Evolutionary conservation across 2,888 invertebrate species (phyloP).

Genomic region (Dasypogon diadema): DNA sequence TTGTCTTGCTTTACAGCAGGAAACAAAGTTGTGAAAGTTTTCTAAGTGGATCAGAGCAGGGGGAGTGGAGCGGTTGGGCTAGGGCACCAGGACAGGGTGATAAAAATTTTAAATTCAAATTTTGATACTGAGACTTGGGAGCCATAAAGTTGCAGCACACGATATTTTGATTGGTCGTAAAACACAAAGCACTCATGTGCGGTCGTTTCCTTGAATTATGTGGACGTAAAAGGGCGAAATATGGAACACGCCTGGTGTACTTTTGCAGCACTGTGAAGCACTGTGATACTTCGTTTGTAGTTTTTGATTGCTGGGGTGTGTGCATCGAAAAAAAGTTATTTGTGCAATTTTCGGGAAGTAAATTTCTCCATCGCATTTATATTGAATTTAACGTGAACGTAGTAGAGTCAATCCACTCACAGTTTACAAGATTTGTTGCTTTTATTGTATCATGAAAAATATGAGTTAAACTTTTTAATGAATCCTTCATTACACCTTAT

Average conservation of each 20-base stretch:
- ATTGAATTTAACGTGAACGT: no score
- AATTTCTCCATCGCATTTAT: no score
- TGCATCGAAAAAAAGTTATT: no score
- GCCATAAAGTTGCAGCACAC: conserved; percentile 29
- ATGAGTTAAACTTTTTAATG: no score
- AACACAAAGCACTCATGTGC: conserved; percentile 26
- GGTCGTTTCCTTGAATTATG: conserved; percentile 28
- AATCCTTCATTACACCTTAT: no score
- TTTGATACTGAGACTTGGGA: conserved; percentile 2
- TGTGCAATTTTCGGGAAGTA: no score
- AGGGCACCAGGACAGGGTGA: background rate
- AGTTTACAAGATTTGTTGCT: no score
- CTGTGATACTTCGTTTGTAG: no score
- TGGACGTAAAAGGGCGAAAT: conserved; percentile 24
- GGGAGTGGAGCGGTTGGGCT: background rate
- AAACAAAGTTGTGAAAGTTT: conserved; percentile 19
- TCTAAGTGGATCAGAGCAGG: conserved; percentile 5
- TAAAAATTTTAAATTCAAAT: conserved; percentile 38
- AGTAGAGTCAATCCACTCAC: no score
- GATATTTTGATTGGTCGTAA: conserved; percentile 37
- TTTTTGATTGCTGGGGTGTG: no score
- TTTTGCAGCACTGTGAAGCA: conserved; percentile 1
- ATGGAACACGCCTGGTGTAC: background rate
- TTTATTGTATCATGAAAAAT: no score
- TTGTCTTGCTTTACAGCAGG: background rate